Percentiles rank a stretch among this genome's conserved stretches.
Evolutionary conservation across 2,113 vertebrate species (phyloP).

Genomic region (Anolis carolinensis): DNA sequence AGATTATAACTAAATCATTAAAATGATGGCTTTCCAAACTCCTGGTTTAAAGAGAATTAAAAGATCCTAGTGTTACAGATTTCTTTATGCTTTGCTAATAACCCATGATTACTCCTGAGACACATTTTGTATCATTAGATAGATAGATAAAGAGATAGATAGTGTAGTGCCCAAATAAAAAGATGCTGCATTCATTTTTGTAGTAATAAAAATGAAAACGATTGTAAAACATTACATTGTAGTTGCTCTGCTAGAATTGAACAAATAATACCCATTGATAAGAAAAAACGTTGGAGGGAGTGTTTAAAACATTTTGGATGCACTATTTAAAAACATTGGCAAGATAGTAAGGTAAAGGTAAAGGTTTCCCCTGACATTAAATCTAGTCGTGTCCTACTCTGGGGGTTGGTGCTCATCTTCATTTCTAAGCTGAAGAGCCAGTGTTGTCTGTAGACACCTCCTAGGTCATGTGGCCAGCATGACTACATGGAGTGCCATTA

Average conservation of each 20-base stretch:
- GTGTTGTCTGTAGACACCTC: too few relatives aligned
- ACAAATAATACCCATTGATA: not conserved
- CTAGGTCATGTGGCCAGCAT: too few relatives aligned
- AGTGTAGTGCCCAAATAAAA: not conserved
- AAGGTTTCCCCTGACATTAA: too few relatives aligned
- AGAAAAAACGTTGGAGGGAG: not conserved
- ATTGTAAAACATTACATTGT: not conserved
- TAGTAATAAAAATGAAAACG: not conserved
- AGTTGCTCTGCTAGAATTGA: not conserved
- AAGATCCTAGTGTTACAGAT: conserved; percentile 8
- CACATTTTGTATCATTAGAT: not conserved
- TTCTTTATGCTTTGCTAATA: not conserved
- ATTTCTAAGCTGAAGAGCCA: too few relatives aligned
- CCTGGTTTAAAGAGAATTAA: not conserved
- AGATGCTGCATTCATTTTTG: not conserved
- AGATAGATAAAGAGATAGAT: too few relatives aligned
- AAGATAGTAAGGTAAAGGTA: too few relatives aligned
- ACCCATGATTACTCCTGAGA: not conserved
- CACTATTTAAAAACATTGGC: too few relatives aligned
- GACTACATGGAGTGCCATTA: too few relatives aligned
- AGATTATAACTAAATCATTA: not conserved
- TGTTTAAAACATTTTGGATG: too few relatives aligned
- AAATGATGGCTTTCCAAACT: not conserved
- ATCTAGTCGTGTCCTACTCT: too few relatives aligned
- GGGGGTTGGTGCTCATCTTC: too few relatives aligned